These are phyloP conservation scores for Bufo bufo DNA, from an alignment of 2,113 vertebrate genomes.

Conservation along the genomic window DNA sequence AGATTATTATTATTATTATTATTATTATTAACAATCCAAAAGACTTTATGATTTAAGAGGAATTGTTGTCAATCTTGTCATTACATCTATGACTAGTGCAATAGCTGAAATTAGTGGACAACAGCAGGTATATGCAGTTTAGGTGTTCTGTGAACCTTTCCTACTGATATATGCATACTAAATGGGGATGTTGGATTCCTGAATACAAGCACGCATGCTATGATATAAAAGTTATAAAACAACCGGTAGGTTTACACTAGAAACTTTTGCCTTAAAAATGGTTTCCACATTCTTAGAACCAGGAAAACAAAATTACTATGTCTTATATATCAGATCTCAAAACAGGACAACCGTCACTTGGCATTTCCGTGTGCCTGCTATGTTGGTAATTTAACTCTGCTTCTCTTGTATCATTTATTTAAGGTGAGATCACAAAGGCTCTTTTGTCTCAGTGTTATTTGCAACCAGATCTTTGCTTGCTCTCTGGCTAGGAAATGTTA, in stretches of 20 bases:
- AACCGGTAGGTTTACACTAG: too few species aligned
- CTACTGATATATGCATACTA: neutral
- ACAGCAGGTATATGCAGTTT: too few species aligned
- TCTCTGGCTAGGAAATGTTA: constrained; percentile 25
- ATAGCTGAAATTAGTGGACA: too few species aligned
- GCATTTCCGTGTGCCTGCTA: constrained; percentile 40
- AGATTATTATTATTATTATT: too few species aligned
- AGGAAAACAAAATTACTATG: neutral
- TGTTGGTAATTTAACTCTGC: neutral
- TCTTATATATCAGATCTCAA: neutral
- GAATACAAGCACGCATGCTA: neutral
- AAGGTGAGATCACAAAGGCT: constrained; percentile 57
- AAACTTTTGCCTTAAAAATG: neutral
- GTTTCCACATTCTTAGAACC: neutral
- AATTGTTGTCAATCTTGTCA: too few species aligned
- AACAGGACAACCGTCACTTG: constrained; percentile 26
- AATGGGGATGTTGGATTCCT: neutral
- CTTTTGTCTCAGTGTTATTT: constrained; percentile 16
- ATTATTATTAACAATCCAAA: too few species aligned
- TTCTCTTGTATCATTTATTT: constrained; percentile 60
- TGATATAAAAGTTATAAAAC: neutral
- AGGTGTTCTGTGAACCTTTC: too few species aligned
- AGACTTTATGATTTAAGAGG: too few species aligned
- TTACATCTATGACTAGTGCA: too few species aligned
- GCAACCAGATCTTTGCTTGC: constrained; percentile 37